Evolutionary conservation across 2,888 invertebrate genomes (phyloP).

Genomic region (Hemithea aestivaria): DNA sequence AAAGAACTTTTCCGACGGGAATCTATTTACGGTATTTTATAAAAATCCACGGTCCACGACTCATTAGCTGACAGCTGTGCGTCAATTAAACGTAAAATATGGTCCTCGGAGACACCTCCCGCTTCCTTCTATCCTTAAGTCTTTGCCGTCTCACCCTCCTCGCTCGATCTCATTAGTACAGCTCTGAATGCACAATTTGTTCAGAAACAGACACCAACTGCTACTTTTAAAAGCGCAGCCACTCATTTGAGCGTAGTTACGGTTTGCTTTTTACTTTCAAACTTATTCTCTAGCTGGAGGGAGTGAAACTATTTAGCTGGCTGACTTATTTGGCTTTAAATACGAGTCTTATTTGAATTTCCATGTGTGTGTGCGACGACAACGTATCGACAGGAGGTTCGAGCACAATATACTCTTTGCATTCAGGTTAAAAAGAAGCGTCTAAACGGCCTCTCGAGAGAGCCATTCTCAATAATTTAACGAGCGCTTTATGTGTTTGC

Average conservation of each 20-base stretch:
- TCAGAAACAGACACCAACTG: slow-evolving; percentile 71
- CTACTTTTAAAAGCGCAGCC: slow-evolving; percentile 62
- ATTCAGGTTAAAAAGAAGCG: slow-evolving; percentile 19
- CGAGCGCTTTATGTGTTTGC: slow-evolving; percentile 23
- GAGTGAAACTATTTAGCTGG: no score
- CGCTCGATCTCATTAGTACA: slow-evolving; percentile 68
- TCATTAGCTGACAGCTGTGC: slow-evolving; percentile 75
- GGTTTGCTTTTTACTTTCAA: slow-evolving; percentile 13
- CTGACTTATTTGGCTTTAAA: no score
- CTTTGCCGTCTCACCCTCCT: slow-evolving; percentile 39
- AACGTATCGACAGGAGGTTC: no score
- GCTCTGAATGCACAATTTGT: slow-evolving; percentile 73
- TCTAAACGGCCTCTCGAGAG: slow-evolving; percentile 21
- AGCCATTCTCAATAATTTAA: slow-evolving; percentile 28
- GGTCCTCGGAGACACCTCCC: slow-evolving; percentile 58
- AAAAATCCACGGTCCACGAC: slow-evolving; percentile 65
- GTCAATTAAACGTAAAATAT: slow-evolving; percentile 78
- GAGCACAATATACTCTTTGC: slow-evolving; percentile 3
- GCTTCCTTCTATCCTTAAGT: slow-evolving; percentile 28
- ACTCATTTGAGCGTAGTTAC: slow-evolving; percentile 44
- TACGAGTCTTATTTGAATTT: no score
- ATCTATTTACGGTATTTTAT: slow-evolving; percentile 45
- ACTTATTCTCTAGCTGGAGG: not conserved
- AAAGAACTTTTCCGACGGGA: slow-evolving; percentile 10
- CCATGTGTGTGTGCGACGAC: no score